phyloP scores from a whole-genome alignment of 2,113 vertebrate species.

The Petaurus breviceps region DNA sequence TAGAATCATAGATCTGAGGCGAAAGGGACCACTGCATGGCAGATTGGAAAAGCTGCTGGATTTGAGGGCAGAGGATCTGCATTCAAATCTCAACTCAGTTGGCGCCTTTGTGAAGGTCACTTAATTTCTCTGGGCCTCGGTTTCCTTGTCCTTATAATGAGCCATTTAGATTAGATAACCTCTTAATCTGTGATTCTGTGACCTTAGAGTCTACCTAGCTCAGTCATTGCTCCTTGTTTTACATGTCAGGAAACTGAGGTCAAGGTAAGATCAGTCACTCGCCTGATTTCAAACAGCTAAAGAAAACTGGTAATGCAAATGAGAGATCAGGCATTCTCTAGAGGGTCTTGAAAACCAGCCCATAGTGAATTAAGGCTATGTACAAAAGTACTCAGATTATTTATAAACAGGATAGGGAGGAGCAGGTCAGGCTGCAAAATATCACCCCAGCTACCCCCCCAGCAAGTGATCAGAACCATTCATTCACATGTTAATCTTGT shows the following conservation, averaged over 20 bases:
- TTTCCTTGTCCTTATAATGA: background rate
- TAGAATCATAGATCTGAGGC: background rate
- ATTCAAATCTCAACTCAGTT: background rate
- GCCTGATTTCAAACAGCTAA: background rate
- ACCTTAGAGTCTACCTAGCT: background rate
- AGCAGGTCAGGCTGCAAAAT: background rate
- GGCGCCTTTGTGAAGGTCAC: too few species aligned
- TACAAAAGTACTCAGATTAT: background rate
- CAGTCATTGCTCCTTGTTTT: background rate
- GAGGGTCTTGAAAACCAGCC: background rate
- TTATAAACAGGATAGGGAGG: background rate
- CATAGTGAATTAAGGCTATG: background rate
- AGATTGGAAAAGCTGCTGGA: background rate
- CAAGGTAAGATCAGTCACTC: background rate
- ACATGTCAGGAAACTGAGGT: background rate
- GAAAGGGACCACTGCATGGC: background rate
- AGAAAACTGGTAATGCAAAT: background rate
- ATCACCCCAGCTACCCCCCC: background rate
- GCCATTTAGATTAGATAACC: background rate
- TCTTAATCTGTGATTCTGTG: background rate
- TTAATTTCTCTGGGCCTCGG: background rate
- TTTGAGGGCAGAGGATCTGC: background rate
- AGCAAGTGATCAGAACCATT: conserved; percentile 7
- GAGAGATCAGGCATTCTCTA: conserved; percentile 8
- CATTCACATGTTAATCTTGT: background rate